Conservation (phyloP, 37 sponge, comb jelly and placozoan species). For the Theonella swinhoei region DNA sequence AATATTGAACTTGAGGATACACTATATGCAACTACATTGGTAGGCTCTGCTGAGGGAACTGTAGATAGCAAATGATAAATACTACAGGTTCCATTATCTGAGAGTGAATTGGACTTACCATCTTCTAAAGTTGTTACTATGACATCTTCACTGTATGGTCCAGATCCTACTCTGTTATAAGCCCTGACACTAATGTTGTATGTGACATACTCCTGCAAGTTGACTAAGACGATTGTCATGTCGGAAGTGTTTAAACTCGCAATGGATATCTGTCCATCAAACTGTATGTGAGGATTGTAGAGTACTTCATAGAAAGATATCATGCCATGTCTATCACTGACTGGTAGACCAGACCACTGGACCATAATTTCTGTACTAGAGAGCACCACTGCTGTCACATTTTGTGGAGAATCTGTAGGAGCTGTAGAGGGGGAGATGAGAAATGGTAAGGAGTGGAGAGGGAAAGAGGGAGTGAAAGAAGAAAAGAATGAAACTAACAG, state of each 20-base stretch:
- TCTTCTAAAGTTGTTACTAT: neutral
- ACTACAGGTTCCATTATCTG: neutral
- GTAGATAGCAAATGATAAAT: too few relatives aligned
- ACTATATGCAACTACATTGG: too few relatives aligned
- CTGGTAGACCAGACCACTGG: constrained; percentile 16
- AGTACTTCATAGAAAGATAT: constrained; percentile 28
- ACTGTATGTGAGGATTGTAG: constrained; percentile 5
- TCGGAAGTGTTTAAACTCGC: neutral
- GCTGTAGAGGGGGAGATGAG: neutral
- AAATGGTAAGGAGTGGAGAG: too few relatives aligned
- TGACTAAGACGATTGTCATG: neutral
- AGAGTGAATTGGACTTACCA: neutral
- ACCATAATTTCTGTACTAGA: constrained; percentile 27
- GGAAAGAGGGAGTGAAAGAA: too few relatives aligned
- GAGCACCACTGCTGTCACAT: constrained; percentile 1
- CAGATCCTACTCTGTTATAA: neutral
- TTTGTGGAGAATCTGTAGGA: constrained; percentile 5
- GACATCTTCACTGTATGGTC: neutral
- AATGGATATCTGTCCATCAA: neutral
- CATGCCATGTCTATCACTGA: constrained; percentile 29
- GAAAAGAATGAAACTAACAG: too few relatives aligned
- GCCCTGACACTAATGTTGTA: neutral
- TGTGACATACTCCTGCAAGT: neutral
- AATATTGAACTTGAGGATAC: too few relatives aligned
- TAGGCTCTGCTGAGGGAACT: constrained; percentile 9